Evolutionary conservation across 2,113 vertebrate species (phyloP), one percentile per base, ranked within the genome.

Genomic region (Indri indri): DNA sequence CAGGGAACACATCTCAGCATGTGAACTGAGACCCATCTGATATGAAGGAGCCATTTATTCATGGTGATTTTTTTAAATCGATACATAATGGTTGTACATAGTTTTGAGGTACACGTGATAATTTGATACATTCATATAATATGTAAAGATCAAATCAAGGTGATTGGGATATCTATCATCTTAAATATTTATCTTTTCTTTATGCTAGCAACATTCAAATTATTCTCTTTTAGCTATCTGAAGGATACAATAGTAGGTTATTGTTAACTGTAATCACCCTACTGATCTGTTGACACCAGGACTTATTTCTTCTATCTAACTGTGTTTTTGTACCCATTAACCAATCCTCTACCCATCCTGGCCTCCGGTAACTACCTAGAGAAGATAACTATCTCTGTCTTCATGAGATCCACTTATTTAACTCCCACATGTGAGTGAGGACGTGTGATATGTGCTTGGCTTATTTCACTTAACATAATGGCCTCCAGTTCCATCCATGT

Each of bases 21-120:
- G 63, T 76, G 63, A 96, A 82, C 61, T 79, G n/a, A 97, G 84
- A 45, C 23, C 30, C 92, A 63, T 92, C 20, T 95, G 70, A 37
- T 84, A 42, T 1, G 40, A 83, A 92, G 80, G 27, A 79, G 70
- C 47, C 70, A 63, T 80, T 79, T 83, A 50, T 87, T 94, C 70
- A 45, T 81, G 32, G 13, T 59, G 42, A 59, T 63, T 25, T 27
- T 68, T 76, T 47, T 76, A 47, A 45, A 47, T 32, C 30, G 1
- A 18, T 32, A 32, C 32, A 17, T 76, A 76, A 76, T 76, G 30
- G 27, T 61, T 61, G 25, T 47, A 47, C 8, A 16, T 76, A 76
- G 4, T 47, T 76, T 76, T 30, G 42, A 14, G 27, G 63, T 66
- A 47, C 27, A 76, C 30, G 8, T 76, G 73, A 32, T 47, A 32